Evolutionary conservation across 2,888 invertebrate genomes (phyloP).

Genomic region (Odontocolon sp.): DNA sequence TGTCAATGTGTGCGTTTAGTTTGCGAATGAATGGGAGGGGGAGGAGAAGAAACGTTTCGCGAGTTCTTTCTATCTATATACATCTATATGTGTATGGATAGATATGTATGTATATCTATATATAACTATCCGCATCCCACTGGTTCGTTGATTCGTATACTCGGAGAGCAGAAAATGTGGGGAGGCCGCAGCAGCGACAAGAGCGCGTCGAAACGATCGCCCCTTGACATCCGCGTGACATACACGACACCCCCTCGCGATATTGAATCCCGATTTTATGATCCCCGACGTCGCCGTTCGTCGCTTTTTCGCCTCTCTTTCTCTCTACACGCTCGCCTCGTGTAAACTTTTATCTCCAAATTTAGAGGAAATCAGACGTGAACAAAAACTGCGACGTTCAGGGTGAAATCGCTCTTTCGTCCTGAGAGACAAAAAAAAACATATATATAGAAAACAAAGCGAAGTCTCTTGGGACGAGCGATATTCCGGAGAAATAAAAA

Average conservation of each 20-base stretch:
- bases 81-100: background rate
- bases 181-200: slow-evolving; percentile 30
- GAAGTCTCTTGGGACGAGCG: background rate
- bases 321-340: slow-evolving; percentile 45
- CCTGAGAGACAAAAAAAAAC: slow-evolving; percentile 7
- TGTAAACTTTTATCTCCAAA: slow-evolving; percentile 80
- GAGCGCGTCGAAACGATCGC: slow-evolving; percentile 58
- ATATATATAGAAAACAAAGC: too few species aligned
- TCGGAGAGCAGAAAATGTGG: slow-evolving; percentile 19
- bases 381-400: slow-evolving; percentile 33
- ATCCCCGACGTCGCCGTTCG: slow-evolving; percentile 65
- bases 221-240: slow-evolving; percentile 70
- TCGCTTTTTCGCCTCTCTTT: slow-evolving; percentile 55
- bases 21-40: background rate
- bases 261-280: slow-evolving; percentile 80
- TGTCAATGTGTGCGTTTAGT: slow-evolving; percentile 39
- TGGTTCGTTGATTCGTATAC: too few species aligned
- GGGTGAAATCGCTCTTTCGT: background rate
- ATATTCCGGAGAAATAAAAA: too few species aligned
- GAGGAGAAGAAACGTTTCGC: background rate
- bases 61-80: slow-evolving; percentile 14
- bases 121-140: background rate
- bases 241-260: slow-evolving; percentile 69
- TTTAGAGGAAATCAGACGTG: slow-evolving; percentile 77
- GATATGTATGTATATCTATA: background rate